These are phyloP conservation scores for Porites australiensis DNA, from an alignment of 64 coral and sea anemone genomes.

Conservation along the genomic window DNA sequence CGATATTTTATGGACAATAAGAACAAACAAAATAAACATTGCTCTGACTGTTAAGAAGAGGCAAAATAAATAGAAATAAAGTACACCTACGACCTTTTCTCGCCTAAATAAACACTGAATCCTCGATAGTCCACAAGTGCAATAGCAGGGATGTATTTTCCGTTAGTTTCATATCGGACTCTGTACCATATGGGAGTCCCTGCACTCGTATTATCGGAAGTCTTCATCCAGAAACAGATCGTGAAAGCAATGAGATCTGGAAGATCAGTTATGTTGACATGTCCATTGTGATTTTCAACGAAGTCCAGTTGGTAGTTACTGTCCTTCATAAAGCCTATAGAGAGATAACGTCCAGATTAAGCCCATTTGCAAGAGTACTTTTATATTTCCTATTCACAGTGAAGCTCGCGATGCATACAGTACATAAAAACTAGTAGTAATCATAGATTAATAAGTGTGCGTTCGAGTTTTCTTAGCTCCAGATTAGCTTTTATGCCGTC, in stretches of 20 bases:
- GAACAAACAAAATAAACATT: too few relatives aligned
- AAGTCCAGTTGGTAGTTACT: constrained; percentile 53
- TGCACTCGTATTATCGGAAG: not conserved
- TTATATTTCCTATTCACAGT: too few relatives aligned
- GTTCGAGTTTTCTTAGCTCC: too few relatives aligned
- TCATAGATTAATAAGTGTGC: too few relatives aligned
- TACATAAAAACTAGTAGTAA: too few relatives aligned
- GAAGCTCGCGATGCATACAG: too few relatives aligned
- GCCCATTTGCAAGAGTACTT: too few relatives aligned
- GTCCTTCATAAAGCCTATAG: not conserved
- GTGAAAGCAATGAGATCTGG: constrained; percentile 44
- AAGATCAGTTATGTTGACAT: constrained; percentile 47
- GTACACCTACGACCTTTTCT: constrained; percentile 35
- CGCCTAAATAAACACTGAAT: constrained; percentile 26
- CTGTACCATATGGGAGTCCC: constrained; percentile 43
- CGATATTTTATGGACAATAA: too few relatives aligned
- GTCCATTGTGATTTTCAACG: not conserved
- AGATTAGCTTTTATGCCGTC: too few relatives aligned
- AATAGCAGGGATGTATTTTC: constrained; percentile 30
- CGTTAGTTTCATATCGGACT: not conserved
- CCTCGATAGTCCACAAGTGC: constrained; percentile 51
- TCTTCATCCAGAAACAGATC: constrained; percentile 59
- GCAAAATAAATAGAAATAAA: not conserved
- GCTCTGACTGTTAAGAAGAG: too few relatives aligned
- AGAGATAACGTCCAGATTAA: not conserved